phyloP scores from a whole-genome alignment of 2,888 invertebrate species.

The Pandemis heparana region DNA sequence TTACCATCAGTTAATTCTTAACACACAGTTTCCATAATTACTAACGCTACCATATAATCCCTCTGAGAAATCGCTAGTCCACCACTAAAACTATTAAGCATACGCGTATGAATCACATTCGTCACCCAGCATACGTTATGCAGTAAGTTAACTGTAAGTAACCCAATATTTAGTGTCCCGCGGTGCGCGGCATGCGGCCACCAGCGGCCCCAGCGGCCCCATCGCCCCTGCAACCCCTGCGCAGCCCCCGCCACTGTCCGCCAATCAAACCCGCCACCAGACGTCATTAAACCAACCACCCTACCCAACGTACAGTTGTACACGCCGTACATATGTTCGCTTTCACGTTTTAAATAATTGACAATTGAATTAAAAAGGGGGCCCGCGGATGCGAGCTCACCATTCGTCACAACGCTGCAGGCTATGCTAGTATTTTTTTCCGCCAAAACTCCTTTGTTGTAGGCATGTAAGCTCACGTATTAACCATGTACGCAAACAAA shows the following conservation, averaged over 20 bases:
- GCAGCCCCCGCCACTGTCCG: constrained; percentile 67
- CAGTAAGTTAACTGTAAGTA: constrained; percentile 57
- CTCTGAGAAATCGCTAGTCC: not conserved
- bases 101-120: constrained; percentile 43
- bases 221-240: constrained; percentile 48
- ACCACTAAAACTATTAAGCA: not conserved
- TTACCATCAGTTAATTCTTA: no score
- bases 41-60: not conserved
- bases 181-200: constrained; percentile 62
- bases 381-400: constrained; percentile 33
- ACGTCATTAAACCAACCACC: constrained; percentile 70
- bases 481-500: constrained; percentile 70
- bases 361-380: constrained; percentile 73
- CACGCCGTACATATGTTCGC: constrained; percentile 76
- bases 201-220: constrained; percentile 1
- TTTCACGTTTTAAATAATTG: constrained; percentile 80
- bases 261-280: constrained; percentile 71
- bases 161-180: constrained; percentile 70
- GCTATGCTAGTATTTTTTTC: constrained; percentile 17
- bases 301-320: constrained; percentile 60
- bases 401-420: not conserved
- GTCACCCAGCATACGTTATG: constrained; percentile 60
- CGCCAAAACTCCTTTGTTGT: constrained; percentile 43
- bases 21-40: not conserved
- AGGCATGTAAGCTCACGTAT: constrained; percentile 54